phyloP scores from a whole-genome alignment of 35 echinoderm and acorn worm species.

The Chiridota heheva region DNA sequence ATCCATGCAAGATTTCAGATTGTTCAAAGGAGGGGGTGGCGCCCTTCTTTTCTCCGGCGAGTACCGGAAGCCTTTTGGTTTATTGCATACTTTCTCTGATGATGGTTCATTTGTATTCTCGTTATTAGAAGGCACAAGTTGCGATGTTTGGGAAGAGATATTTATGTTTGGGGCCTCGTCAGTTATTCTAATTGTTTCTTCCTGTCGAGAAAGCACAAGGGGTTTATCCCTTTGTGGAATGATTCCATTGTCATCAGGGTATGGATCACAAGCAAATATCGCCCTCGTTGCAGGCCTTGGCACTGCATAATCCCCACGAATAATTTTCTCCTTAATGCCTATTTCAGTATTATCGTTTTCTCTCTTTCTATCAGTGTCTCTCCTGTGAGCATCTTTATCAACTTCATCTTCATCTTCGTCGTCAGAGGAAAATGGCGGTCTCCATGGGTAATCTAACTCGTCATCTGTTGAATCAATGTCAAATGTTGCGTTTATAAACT shows the following conservation, averaged over 20 bases:
- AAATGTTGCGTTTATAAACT: slow-evolving; percentile 79
- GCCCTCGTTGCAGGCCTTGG: slow-evolving; percentile 45
- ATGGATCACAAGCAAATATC: slow-evolving; percentile 15
- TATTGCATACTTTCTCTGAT: no score
- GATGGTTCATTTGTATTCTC: no score
- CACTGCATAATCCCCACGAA: slow-evolving; percentile 52
- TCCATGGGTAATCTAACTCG: slow-evolving; percentile 64
- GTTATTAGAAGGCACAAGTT: no score
- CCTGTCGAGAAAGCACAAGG: no score
- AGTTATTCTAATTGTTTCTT: no score
- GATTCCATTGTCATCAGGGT: background rate
- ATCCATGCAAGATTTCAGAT: background rate
- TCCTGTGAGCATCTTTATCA: slow-evolving; percentile 5
- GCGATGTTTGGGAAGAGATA: no score
- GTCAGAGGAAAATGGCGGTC: slow-evolving; percentile 17
- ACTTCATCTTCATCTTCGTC: slow-evolving; percentile 24
- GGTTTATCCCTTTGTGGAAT: no score
- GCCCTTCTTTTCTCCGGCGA: background rate
- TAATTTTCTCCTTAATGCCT: background rate
- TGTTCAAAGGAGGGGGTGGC: background rate
- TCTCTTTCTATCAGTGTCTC: background rate
- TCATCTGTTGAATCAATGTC: slow-evolving; percentile 67
- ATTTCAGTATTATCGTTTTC: slow-evolving; percentile 28
- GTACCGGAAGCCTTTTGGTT: background rate
- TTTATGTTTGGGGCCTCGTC: no score